phyloP scores from a whole-genome alignment of 2,113 vertebrate genomes.

The Pygoscelis adeliae region DNA sequence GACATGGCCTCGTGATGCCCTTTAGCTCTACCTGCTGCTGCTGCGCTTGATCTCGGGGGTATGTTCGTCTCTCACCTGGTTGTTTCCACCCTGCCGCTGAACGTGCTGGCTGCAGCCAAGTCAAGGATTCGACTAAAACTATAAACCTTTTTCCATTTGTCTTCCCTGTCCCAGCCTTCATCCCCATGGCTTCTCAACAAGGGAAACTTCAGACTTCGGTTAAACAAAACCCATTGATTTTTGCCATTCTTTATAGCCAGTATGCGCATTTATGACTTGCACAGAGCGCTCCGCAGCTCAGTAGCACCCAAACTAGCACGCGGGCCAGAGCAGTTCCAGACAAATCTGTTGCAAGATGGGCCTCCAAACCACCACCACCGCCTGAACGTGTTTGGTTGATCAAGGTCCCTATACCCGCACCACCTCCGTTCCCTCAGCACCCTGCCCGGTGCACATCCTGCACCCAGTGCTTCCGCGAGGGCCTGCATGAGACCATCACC shows the following conservation, averaged over 20 bases:
- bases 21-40: neutral
- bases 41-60: neutral
- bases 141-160: neutral
- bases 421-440: neutral
- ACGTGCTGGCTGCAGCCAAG: neutral
- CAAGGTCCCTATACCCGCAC: neutral
- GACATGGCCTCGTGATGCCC: neutral
- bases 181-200: neutral
- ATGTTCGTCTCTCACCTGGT: neutral
- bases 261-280: neutral
- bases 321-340: neutral
- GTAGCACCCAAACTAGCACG: neutral
- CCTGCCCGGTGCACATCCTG: neutral
- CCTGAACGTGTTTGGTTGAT: neutral
- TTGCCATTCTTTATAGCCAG: neutral
- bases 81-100: neutral
- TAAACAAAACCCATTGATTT: neutral
- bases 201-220: neutral
- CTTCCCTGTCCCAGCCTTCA: neutral
- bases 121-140: neutral
- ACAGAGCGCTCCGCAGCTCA: neutral
- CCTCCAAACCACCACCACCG: neutral
- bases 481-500: neutral
- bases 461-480: rapidly evolving
- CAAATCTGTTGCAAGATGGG: neutral